Evolutionary conservation across 1,140 invertebrate species (phyloP).

Genomic region (Olivierus martensii): DNA sequence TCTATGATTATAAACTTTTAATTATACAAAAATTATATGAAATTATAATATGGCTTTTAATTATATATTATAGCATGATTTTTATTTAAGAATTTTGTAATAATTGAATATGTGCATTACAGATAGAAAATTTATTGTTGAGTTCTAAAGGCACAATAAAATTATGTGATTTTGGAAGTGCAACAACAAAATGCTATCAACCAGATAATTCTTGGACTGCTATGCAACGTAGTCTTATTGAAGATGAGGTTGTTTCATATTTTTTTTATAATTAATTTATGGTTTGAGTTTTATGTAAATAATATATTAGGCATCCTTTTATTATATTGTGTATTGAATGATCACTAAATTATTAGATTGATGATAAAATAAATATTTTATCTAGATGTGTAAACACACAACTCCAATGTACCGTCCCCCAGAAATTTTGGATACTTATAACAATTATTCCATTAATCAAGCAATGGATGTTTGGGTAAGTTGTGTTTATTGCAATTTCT

Average conservation of each 20-base stretch:
- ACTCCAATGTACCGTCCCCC: slow-evolving; percentile 62
- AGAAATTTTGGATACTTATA: slow-evolving; percentile 97
- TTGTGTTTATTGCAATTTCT: not conserved
- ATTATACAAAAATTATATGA: too few species aligned
- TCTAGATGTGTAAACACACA: slow-evolving; percentile 41
- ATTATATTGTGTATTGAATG: too few species aligned
- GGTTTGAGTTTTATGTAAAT: too few species aligned
- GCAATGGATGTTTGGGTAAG: slow-evolving; percentile 77
- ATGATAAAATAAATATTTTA: not conserved
- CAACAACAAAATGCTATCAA: slow-evolving; percentile 64
- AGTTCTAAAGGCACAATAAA: slow-evolving; percentile 71
- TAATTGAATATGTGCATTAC: slow-evolving; percentile 17
- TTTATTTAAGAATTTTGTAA: too few species aligned
- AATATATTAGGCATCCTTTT: too few species aligned
- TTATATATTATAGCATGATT: too few species aligned
- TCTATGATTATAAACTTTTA: too few species aligned
- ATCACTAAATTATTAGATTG: too few species aligned
- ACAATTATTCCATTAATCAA: slow-evolving; percentile 76
- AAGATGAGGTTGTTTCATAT: slow-evolving; percentile 71
- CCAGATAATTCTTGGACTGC: slow-evolving; percentile 85
- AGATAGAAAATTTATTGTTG: slow-evolving; percentile 59
- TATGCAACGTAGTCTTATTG: slow-evolving; percentile 74
- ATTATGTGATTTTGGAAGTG: slow-evolving; percentile 97
- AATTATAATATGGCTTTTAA: too few species aligned
- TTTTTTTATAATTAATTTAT: too few species aligned